A percentile compares a stretch with the other conserved stretches of the same genome.
Conservation (phyloP, 1,140 invertebrate species). For the Brachionus manjavacas region DNA sequence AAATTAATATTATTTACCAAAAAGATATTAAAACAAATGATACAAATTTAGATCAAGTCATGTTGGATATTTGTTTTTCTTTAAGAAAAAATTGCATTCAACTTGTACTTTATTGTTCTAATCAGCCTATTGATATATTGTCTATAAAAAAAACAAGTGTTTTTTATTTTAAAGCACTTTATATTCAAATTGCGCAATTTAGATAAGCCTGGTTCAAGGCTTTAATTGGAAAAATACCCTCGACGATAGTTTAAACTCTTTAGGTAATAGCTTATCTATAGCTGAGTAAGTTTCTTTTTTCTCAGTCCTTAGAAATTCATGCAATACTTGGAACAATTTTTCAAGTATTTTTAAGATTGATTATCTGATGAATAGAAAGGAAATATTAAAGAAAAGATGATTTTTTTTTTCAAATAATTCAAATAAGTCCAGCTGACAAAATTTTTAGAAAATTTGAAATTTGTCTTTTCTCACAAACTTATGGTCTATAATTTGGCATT, state of each 20-base stretch:
- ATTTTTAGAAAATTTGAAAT: no score
- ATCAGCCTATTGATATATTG: not conserved
- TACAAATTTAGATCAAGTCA: not conserved
- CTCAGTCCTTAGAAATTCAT: no score
- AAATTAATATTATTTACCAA: not conserved
- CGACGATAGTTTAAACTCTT: not conserved
- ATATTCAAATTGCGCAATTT: not conserved
- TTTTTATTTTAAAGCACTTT: conserved; percentile 1
- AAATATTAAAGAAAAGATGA: no score
- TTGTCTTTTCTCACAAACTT: no score
- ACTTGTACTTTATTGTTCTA: not conserved
- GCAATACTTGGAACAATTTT: no score
- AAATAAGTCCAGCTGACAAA: no score
- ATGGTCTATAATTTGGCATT: no score
- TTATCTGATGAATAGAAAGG: no score
- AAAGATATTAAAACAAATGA: not conserved
- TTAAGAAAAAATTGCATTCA: not conserved
- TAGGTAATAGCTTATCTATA: not conserved
- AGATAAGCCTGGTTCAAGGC: not conserved
- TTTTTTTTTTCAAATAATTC: no score
- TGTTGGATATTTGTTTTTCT: conserved; percentile 9
- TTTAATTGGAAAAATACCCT: conserved; percentile 17
- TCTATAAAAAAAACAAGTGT: not conserved
- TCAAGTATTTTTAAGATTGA: no score
- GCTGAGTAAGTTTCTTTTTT: not conserved